Conservation (phyloP, 2,888 invertebrate genomes). For the Diaprepes abbreviatus region DNA sequence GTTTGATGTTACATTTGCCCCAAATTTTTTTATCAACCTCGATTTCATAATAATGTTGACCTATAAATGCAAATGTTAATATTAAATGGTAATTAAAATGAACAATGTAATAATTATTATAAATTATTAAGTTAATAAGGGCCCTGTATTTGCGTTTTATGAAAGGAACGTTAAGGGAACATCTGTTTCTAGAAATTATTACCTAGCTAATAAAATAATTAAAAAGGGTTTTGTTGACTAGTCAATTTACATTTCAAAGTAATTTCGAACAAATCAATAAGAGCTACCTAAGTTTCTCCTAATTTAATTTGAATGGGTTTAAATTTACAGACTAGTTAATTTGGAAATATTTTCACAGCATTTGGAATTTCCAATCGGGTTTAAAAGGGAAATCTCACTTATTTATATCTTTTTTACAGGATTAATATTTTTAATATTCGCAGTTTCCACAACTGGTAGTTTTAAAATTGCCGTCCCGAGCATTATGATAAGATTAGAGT, state of each 20-base stretch:
- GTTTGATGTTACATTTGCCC: not conserved
- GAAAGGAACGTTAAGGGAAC: constrained; percentile 1
- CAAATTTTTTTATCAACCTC: not conserved
- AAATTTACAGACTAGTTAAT: constrained; percentile 15
- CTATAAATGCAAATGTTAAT: constrained; percentile 9
- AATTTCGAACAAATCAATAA: constrained; percentile 10
- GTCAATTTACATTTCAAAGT: constrained; percentile 19
- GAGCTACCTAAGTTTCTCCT: constrained; percentile 21
- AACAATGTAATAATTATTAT: not conserved
- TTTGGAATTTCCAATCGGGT: constrained; percentile 20
- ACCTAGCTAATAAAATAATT: not conserved
- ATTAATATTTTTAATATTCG: no score
- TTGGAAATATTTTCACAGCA: constrained; percentile 13
- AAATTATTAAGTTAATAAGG: not conserved
- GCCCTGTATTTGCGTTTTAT: not conserved
- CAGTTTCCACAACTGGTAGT: not conserved
- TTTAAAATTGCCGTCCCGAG: constrained; percentile 1
- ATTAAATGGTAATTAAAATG: not conserved
- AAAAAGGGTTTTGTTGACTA: constrained; percentile 4
- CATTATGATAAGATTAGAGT: constrained; percentile 12
- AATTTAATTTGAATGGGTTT: constrained; percentile 33
- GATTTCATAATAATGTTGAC: not conserved
- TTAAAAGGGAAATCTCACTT: constrained; percentile 15
- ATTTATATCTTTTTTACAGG: no score
- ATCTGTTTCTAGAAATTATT: not conserved